Evolutionary conservation across 1,140 invertebrate genomes (phyloP), one percentile per base, ranked within the genome.

Genomic region (Odontomachus brunneus): DNA sequence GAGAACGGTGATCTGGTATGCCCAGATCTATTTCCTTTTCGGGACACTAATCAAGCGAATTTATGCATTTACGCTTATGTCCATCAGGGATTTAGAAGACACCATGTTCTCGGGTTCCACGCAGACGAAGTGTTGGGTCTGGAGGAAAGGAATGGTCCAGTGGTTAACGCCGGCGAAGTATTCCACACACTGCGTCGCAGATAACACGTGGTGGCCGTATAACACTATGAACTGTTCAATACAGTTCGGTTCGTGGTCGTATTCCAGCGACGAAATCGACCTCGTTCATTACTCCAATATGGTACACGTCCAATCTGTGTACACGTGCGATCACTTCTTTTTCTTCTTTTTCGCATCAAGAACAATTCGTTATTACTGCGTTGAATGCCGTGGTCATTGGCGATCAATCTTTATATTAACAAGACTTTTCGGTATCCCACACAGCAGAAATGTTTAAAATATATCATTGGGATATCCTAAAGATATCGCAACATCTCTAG

Each of bases 221-320:
- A 92, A 94, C 69, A 49, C 49, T n/a, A 87, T 92, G 67, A 91
- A 92, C 67, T 94, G 93, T 48, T 87, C 82, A 0, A 48, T 94
- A 7, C 29, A 91, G 51, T 29, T 94, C 5, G 89, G 83, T 3
- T 91, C 92, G 0, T 96, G 95, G 96, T 93, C 95, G 71, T 93
- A 96, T 69, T 94, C 91, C 3, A 94, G 93, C 3, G 94, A 96
- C 85, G 95, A 96, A 84, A 90, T 96, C 0, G 92, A 94, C 0
- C 12, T 85, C 11, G 0, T 1, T 33, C 5, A 9, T 4, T 0
- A 12, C 12, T 19, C 57, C 57, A 80, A 81, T 78, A 15, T 38
- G 59, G 48, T 85, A 65, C 55, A 17, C 44, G 19, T 38, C 26
- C 62, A 60, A 48, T 66, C 14, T 24, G 29, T 33, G 29, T 33